Evolutionary conservation across 2,797 vertebrate genomes (phyloP).

Genomic region (Pipistrellus kuhlii): DNA sequence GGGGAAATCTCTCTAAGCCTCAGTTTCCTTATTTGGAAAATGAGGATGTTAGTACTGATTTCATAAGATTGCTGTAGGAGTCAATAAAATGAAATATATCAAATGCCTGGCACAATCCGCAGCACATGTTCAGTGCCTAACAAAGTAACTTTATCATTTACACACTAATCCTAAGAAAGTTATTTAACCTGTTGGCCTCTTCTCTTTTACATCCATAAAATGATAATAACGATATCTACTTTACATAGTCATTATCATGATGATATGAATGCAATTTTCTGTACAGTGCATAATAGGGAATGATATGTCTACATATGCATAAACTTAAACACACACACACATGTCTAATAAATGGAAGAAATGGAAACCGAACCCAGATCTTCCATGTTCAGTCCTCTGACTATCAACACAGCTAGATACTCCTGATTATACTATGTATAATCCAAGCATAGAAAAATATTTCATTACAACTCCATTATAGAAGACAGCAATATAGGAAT

Average conservation of each 20-base stretch:
- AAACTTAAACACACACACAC: not conserved
- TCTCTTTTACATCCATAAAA: not conserved
- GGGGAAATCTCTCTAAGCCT: not conserved
- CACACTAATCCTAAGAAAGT: not conserved
- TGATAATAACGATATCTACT: not conserved
- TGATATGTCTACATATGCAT: not conserved
- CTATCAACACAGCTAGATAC: not conserved
- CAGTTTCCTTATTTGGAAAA: conserved; percentile 7
- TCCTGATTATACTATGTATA: not conserved
- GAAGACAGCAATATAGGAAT: conserved; percentile 8
- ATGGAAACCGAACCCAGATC: not conserved
- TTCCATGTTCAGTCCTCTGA: not conserved
- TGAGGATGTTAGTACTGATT: not conserved
- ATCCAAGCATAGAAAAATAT: not conserved
- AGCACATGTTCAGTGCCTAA: not conserved
- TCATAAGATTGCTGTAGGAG: not conserved
- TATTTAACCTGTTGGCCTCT: not conserved
- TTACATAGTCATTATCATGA: not conserved
- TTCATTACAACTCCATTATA: not conserved
- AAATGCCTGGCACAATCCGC: not conserved
- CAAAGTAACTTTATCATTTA: not conserved
- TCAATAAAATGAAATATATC: not conserved
- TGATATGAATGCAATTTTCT: conserved; percentile 2
- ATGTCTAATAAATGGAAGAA: not conserved
- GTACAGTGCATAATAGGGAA: not conserved